phyloP scores from a whole-genome alignment of 2,888 invertebrate genomes.

The Drosophila neotestacea region DNA sequence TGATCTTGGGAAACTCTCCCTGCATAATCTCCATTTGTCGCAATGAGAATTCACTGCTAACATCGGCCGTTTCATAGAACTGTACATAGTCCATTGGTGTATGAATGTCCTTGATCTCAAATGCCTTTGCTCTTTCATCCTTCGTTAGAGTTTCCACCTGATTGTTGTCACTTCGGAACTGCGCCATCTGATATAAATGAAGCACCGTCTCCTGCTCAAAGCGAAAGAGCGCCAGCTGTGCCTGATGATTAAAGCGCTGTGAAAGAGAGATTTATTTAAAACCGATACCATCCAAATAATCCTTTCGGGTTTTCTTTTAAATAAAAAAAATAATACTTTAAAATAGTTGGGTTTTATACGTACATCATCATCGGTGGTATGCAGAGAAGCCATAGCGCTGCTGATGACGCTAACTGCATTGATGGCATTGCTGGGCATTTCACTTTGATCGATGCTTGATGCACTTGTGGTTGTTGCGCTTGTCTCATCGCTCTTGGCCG shows the following conservation, averaged over 20 bases:
- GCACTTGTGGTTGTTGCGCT: slow-evolving; percentile 64
- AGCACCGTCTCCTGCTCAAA: slow-evolving; percentile 84
- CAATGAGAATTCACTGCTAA: slow-evolving; percentile 77
- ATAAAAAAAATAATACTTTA: no score
- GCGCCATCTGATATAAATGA: slow-evolving; percentile 84
- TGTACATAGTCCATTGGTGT: slow-evolving; percentile 83
- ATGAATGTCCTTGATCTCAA: slow-evolving; percentile 81
- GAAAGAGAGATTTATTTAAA: not conserved
- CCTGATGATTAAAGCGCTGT: slow-evolving; percentile 82
- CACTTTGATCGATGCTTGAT: slow-evolving; percentile 66
- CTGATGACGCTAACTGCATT: slow-evolving; percentile 85
- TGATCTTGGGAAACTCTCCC: slow-evolving; percentile 84
- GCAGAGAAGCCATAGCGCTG: slow-evolving; percentile 84
- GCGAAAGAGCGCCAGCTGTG: slow-evolving; percentile 82
- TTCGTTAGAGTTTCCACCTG: slow-evolving; percentile 71
- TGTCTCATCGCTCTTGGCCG: slow-evolving; percentile 56
- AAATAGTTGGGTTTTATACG: slow-evolving; percentile 23
- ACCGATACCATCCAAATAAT: no score
- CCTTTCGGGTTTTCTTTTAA: no score
- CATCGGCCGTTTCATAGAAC: slow-evolving; percentile 79
- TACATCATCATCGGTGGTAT: slow-evolving; percentile 84
- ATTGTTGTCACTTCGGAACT: slow-evolving; percentile 63
- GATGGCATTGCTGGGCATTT: slow-evolving; percentile 74
- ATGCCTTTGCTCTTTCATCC: slow-evolving; percentile 82
- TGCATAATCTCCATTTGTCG: slow-evolving; percentile 84